Evolutionary conservation across 2,113 vertebrate genomes (phyloP), one percentile per base, ranked within the genome.

Genomic region (Clarias batrachus): DNA sequence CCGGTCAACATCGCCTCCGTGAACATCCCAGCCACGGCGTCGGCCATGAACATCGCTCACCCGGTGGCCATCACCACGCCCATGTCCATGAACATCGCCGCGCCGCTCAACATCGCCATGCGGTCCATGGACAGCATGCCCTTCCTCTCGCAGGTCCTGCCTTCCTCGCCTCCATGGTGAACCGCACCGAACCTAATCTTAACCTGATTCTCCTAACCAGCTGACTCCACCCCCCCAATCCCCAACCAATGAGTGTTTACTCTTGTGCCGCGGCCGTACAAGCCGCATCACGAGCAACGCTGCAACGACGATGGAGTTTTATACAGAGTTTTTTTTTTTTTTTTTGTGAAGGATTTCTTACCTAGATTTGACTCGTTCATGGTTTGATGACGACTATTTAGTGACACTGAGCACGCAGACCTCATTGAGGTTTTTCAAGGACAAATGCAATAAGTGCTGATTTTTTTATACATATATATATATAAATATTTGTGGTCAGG

Each of bases 141-240:
- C 92, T 99, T 99, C 93, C 96, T 99, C 92, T 97, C 98, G 93
- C 98, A 99, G 94, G 97, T 98, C 92, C 94, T 99, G 95, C 98
- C 97, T 91, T 98, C 97, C 30, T 97, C 97, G 92, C 97, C 97
- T 33, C 98, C 97, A 83, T 99, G 97, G 98, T 99, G 95, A 92
- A 19, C 9, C 71, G 13, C 60, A 14, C 33, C 25, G 2, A 37
- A 87, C 14, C 54, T 30, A 14, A 70, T 16, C 62, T 41, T 23
- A n/a, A 88, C 59, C 83, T 68, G 86, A 87, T 87, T 88, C 82
- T 60, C 65, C 33, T 21, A 79, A 86, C 84, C 91, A 90, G 89
- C 92, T 86, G 89, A 88, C 88, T 91, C 87, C 79, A 0, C 85
- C 86, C 83, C 80, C 79, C 76, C 85, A 85, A 19, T 57, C 65